phyloP scores from a whole-genome alignment of 2,797 vertebrate genomes.

The Gymnoscopelus microlampas region DNA sequence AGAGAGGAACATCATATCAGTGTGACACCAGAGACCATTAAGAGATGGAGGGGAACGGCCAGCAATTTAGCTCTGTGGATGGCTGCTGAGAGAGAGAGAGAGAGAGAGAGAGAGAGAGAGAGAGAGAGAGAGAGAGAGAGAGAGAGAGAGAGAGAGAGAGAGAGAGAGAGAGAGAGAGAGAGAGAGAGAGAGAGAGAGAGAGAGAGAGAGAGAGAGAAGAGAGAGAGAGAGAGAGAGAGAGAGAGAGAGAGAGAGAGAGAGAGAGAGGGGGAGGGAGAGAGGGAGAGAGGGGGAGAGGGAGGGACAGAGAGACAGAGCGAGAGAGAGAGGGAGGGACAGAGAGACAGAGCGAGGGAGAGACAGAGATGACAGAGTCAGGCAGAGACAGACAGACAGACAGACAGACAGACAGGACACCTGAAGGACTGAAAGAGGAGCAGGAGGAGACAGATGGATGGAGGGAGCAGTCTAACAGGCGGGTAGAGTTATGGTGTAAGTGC shows the following conservation, averaged over 20 bases:
- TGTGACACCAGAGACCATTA: slow-evolving; percentile 36
- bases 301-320: slow-evolving; percentile 5
- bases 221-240: too few relatives aligned
- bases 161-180: too few relatives aligned
- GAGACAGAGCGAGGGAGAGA: too few relatives aligned
- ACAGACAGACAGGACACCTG: slow-evolving; percentile 1
- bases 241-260: too few relatives aligned
- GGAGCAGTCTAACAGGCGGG: slow-evolving; percentile 37
- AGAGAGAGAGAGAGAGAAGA: too few relatives aligned
- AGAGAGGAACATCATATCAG: slow-evolving; percentile 65
- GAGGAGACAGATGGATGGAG: slow-evolving; percentile 26
- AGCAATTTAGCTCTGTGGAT: slow-evolving; percentile 43
- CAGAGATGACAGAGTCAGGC: too few relatives aligned
- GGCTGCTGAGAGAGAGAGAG: slow-evolving; percentile 31
- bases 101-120: not conserved
- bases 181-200: too few relatives aligned
- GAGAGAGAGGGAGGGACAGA: not conserved
- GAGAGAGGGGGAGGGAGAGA: not conserved
- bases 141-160: not conserved
- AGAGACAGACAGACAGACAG: too few relatives aligned
- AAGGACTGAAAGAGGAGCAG: not conserved
- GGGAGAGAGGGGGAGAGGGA: slow-evolving; percentile 23
- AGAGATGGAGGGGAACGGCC: slow-evolving; percentile 48
- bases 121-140: slow-evolving; percentile 17
- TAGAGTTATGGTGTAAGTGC: slow-evolving; percentile 29